Evolutionary conservation across 2,797 vertebrate genomes (phyloP), one percentile per base, ranked within the genome.

Genomic region (Scolopax bukidnonensis): DNA sequence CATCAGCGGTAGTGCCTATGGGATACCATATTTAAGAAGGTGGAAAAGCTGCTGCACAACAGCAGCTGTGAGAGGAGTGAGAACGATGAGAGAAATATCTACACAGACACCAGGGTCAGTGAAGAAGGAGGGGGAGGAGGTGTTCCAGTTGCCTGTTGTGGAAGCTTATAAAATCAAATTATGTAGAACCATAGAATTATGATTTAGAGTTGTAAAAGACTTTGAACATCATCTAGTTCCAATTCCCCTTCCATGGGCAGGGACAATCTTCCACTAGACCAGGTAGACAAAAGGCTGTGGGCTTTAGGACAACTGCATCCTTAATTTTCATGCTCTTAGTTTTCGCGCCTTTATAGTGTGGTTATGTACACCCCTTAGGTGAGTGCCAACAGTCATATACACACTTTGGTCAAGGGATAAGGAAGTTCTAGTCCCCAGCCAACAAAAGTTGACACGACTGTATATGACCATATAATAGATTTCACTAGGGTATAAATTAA

Each of bases 1-100:
- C 1, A 1, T 18, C 1, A 0, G 18, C 65, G 40, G 51, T 24
- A 77, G 9, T 1, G 1, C 6, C 12, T 36, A 11, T 48, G 21
- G 6, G 27, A 60, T 21, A 67, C 43, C 18, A 14, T 13, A 6
- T 27, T 54, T 41, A 53, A 54, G 11, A 47, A 47, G 30, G 11
- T 10, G 20, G 7, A 24, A 82, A 82, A 56, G 50, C 9, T 53
- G 16, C 12, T 6, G 3, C 5, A 3, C 12, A 70, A 61, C 3
- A 45, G 5, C 17, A 60, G 8, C 60, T 45, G 10, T 41, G 36
- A 51, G 60, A 53, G 9, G 6, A 64, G 18, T 40, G 33, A 64
- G 9, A 59, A 27, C 9, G 53, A 11, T 24, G 13, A 50, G 5
- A 77, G 6, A 32, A 67, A 13, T 38, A 86, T 3, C 14, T 23